Evolutionary conservation across 2,797 vertebrate species (phyloP), one percentile per base, ranked within the genome.

Genomic region (Acanthurus lineatus): DNA sequence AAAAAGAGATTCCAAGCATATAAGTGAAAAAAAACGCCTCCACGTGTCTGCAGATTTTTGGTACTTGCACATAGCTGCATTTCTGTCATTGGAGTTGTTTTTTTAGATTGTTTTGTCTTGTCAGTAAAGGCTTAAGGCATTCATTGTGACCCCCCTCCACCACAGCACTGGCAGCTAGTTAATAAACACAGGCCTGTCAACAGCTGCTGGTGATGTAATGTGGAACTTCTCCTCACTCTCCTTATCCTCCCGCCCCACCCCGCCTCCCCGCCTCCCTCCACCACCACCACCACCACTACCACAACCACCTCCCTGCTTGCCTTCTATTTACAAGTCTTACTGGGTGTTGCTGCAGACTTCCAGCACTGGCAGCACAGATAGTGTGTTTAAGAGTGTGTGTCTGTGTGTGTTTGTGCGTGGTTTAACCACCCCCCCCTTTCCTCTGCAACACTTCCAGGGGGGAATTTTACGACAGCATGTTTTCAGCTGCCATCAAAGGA

Each of bases 191-290:
- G 94, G 93, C 93, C 95, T 90, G 96, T 96, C 96, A 97, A 95
- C 96, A 97, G 97, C 96, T 97, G 96, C 95, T 93, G 95, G 94
- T 97, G 96, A 97, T 96, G 96, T 97, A 95, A 97, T 96, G 95
- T 96, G 95, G 96, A 96, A 96, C 95, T 96, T 96, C 96, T 96
- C 94, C 95, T 86, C 81, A 61, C 86, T 83, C 86, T 84, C 78
- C 79, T 84, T 80, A 80, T 83, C 83, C 86, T 82, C 88, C 86
- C 73, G 25, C 88, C 85, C 74, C 81, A 56, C 77, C 77, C 79
- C 74, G 48, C 87, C 86, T 76, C 86, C 77, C 79, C 49, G 9
- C 48, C 77, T 60, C 74, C 77, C 73, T 19, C 45, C 35, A 10
- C 49, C 61, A 22, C 76, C 66, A 48, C 19, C 93, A 91, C 85